These are phyloP conservation scores for Xiphydria camelus DNA, from an alignment of 2,888 invertebrate species.

Conservation along the genomic window DNA sequence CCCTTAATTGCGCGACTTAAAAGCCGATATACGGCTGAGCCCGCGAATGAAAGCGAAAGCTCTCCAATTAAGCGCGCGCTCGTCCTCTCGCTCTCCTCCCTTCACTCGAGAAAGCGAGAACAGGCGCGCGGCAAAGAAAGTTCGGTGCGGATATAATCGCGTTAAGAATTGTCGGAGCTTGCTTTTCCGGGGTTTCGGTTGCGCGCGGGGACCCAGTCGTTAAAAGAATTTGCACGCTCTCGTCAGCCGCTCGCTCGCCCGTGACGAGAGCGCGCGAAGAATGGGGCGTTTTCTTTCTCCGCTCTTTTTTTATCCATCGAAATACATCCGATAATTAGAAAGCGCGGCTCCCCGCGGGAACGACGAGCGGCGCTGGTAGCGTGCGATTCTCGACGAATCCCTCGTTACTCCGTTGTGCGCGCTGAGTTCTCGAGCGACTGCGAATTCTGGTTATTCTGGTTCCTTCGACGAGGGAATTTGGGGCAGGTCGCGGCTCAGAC, in stretches of 20 bases:
- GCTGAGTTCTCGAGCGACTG: too few species aligned
- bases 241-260: constrained; percentile 53
- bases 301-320: constrained; percentile 7
- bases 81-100: too few species aligned
- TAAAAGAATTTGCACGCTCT: constrained; percentile 55
- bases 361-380: too few species aligned
- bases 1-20: too few species aligned
- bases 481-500: constrained; percentile 38
- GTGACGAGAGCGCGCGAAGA: constrained; percentile 34
- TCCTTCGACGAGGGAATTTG: constrained; percentile 27
- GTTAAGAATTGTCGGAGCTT: constrained; percentile 25
- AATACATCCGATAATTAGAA: constrained; percentile 1
- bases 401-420: too few species aligned
- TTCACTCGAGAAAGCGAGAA: constrained; percentile 11
- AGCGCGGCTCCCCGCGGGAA: too few species aligned
- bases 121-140: constrained; percentile 44
- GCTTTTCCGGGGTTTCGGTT: constrained; percentile 43
- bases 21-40: too few species aligned
- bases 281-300: constrained; percentile 12
- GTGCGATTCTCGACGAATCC: too few species aligned
- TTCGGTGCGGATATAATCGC: constrained; percentile 46
- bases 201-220: too few species aligned
- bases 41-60: too few species aligned
- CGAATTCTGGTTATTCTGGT: neutral
- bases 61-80: too few species aligned